Conservation (phyloP, 2,888 invertebrate genomes). For the Xiphydria camelus region DNA sequence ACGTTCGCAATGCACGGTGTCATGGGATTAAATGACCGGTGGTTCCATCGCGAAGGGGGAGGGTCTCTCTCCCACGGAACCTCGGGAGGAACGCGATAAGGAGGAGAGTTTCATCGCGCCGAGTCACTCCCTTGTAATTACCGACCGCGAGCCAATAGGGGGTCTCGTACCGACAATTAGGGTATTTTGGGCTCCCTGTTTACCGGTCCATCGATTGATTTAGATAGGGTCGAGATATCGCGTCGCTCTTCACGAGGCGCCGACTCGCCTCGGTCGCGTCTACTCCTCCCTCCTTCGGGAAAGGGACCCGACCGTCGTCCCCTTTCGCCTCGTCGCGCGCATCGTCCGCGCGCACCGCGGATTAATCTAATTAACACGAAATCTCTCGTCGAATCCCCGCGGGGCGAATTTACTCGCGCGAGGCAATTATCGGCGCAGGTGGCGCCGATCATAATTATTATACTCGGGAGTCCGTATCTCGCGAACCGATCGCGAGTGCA, state of each 20-base stretch:
- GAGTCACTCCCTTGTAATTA: constrained; percentile 55
- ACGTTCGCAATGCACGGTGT: constrained; percentile 35
- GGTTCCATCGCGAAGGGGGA: constrained; percentile 13
- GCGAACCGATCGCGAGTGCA: constrained; percentile 42
- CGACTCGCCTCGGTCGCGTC: too few species aligned
- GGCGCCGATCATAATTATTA: constrained; percentile 27
- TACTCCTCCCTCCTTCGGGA: too few species aligned
- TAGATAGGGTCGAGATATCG: constrained; percentile 38
- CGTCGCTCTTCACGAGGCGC: too few species aligned
- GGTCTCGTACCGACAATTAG: constrained; percentile 47
- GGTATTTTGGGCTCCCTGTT: constrained; percentile 46
- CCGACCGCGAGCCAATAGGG: constrained; percentile 49
- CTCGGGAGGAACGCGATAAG: constrained; percentile 17
- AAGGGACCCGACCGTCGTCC: too few species aligned
- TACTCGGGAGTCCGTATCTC: constrained; percentile 34
- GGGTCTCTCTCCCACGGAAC: constrained; percentile 9
- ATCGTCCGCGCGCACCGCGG: neutral
- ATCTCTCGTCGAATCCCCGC: constrained; percentile 16
- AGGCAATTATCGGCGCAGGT: constrained; percentile 37
- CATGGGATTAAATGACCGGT: constrained; percentile 52
- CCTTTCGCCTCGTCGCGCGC: neutral
- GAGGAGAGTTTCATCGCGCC: constrained; percentile 33
- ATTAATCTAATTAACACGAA: constrained; percentile 23
- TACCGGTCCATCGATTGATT: constrained; percentile 40
- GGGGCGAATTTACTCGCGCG: neutral